Percentiles rank a stretch among this genome's conserved stretches.
Conservation (phyloP, 1,140 invertebrate genomes). For the Holcopasites calliopsidis region DNA sequence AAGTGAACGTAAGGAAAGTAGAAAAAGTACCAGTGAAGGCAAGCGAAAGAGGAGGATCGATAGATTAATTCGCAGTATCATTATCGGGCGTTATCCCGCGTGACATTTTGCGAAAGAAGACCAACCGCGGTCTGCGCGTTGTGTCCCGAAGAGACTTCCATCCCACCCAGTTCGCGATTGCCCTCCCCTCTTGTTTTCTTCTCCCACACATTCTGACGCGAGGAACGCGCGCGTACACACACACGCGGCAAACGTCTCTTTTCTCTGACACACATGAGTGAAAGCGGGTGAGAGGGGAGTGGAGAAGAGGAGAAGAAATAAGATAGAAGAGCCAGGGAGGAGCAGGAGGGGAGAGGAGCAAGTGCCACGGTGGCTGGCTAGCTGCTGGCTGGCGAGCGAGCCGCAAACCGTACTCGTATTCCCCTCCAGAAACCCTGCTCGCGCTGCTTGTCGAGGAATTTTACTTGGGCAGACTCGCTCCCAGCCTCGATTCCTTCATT, state of each 20-base stretch:
- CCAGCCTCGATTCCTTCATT: conserved; percentile 61
- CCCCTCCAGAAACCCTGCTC: conserved; percentile 47
- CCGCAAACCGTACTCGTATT: conserved; percentile 69
- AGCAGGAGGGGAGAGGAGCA: conserved; percentile 43
- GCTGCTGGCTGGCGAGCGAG: conserved; percentile 73
- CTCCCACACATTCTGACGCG: conserved; percentile 10
- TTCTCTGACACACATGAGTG: conserved; percentile 54
- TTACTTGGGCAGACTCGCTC: conserved; percentile 76
- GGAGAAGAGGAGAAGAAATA: conserved; percentile 41
- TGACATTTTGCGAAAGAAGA: conserved; percentile 39
- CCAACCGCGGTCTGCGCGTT: conserved; percentile 43
- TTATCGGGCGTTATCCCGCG: conserved; percentile 32
- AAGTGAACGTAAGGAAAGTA: conserved; percentile 1
- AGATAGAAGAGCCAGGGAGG: conserved; percentile 39
- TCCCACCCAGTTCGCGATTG: conserved; percentile 31
- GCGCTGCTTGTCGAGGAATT: conserved; percentile 74
- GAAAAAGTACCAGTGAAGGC: conserved; percentile 3
- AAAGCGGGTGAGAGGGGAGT: conserved; percentile 42
- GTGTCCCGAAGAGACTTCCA: conserved; percentile 28
- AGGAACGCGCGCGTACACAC: conserved; percentile 13
- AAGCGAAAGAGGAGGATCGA: not conserved
- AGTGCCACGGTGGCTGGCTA: conserved; percentile 74
- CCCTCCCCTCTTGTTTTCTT: conserved; percentile 8
- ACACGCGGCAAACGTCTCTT: conserved; percentile 54
- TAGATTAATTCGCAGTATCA: conserved; percentile 34